These are phyloP conservation scores for Tetrao urogallus DNA, from an alignment of 2,113 vertebrate species.

Conservation along the genomic window DNA sequence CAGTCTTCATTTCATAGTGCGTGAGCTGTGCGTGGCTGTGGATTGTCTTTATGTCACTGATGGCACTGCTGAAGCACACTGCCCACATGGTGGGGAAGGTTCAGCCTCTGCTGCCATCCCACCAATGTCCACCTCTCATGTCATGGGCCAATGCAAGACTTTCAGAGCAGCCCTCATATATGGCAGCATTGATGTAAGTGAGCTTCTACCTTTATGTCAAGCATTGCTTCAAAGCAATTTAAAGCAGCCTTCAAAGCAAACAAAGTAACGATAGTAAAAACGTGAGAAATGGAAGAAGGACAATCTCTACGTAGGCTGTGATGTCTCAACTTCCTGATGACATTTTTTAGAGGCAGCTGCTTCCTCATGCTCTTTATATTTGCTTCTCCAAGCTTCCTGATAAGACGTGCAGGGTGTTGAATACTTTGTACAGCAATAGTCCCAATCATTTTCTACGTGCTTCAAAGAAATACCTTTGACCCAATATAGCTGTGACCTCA, in stretches of 20 bases:
- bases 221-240: too few relatives aligned
- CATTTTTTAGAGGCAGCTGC: not conserved
- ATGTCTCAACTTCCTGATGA: not conserved
- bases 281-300: not conserved
- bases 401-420: not conserved
- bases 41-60: too few relatives aligned
- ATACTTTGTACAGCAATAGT: rapidly evolving
- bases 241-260: not conserved
- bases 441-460: not conserved
- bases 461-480: not conserved
- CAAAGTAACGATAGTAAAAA: too few relatives aligned
- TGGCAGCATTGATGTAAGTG: not conserved
- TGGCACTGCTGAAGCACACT: too few relatives aligned
- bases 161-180: too few relatives aligned
- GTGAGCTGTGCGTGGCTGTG: too few relatives aligned
- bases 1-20: too few relatives aligned
- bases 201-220: not conserved
- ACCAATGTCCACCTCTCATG: too few relatives aligned
- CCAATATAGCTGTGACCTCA: not conserved
- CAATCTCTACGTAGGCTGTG: not conserved
- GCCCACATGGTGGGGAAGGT: too few relatives aligned
- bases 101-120: too few relatives aligned
- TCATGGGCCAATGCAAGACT: too few relatives aligned
- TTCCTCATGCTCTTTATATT: not conserved
- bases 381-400: not conserved